A percentile compares a stretch with the other conserved stretches of the same genome.
These are phyloP conservation scores for Ciconia boyciana DNA, from an alignment of 2,113 vertebrate species.

Conservation along the genomic window DNA sequence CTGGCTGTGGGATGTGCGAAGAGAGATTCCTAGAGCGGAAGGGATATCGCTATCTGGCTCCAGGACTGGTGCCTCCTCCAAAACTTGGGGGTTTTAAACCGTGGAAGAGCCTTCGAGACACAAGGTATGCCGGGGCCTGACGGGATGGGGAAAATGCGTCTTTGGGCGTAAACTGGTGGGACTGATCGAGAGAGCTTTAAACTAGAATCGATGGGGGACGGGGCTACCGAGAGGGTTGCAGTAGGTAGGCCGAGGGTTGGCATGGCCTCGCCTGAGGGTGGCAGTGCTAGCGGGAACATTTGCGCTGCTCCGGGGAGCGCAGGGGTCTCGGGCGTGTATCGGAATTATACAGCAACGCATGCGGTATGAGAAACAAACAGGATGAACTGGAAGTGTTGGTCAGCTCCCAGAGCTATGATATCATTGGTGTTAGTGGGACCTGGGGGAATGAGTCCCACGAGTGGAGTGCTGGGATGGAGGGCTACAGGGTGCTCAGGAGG, in stretches of 20 bases:
- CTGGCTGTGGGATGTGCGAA: neutral
- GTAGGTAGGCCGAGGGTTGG: neutral
- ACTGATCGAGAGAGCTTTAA: neutral
- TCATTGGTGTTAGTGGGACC: neutral
- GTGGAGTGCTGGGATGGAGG: neutral
- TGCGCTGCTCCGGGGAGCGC: neutral
- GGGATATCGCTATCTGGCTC: fast-evolving
- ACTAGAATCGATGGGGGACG: no score
- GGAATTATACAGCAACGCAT: neutral
- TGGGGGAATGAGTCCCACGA: neutral
- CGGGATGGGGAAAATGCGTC: fast-evolving
- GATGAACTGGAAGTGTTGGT: neutral
- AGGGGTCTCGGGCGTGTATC: neutral
- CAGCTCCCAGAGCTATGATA: neutral
- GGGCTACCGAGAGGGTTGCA: neutral
- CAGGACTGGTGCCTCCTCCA: neutral
- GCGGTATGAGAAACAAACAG: neutral
- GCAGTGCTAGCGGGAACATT: neutral
- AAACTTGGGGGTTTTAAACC: fast-evolving
- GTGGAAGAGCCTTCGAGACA: neutral
- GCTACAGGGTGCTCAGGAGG: neutral
- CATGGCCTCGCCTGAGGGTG: neutral
- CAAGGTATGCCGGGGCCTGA: neutral
- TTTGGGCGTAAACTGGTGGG: neutral
- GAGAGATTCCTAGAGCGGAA: neutral